Base-by-base conservation (phyloP, 2,113 vertebrate genomes). In the Picathartes gymnocephalus region DNA sequence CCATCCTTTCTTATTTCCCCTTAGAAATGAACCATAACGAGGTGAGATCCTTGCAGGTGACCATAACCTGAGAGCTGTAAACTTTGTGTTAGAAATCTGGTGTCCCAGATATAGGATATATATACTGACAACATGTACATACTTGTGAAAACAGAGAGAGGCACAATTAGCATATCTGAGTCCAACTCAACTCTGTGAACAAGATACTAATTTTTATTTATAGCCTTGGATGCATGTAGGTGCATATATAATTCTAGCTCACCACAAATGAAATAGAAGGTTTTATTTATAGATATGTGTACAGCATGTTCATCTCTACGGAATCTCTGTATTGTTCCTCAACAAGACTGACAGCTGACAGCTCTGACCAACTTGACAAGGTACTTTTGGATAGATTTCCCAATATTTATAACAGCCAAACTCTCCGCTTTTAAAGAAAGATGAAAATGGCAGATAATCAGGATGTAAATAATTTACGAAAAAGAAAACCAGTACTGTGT, bases 251-350 rank as follows among this genome's bases (percentile, higher is more conserved):
- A 88, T 91, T 95, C 76, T 45, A 77, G 35, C 64, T 93, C 64
- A 64, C 60, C 76, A 74, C 37, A 94, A 93, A 62, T 2, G 1
- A 58, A 86, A 77, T 30, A 66, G 51, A 68, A 76, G 31, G 16
- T 56, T 92, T 81, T 94, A 82, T 96, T 91, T 94, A 94, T 92
- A 91, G 91, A 5, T 88, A 39, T 28, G 57, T 81, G 69, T 70
- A 88, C 84, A 83, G 42, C 44, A n/a, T 73, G 51, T 91, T 93
- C 48, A 73, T 73, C 47, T 70, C 30, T 80, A 4, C 3, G 1
- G 83, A 57, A 51, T 79, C 61, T 86, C 77, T 57, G 57, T 57
- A 35, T 60, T 93, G 50, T 89, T 92, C 61, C 22, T 94, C 84
- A 88, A 4, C 56, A 86, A 74, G 85, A 83, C 35, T 93, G 91